Evolutionary conservation across 1,140 invertebrate species (phyloP).

Genomic region (Leptestheria dahalacensis): DNA sequence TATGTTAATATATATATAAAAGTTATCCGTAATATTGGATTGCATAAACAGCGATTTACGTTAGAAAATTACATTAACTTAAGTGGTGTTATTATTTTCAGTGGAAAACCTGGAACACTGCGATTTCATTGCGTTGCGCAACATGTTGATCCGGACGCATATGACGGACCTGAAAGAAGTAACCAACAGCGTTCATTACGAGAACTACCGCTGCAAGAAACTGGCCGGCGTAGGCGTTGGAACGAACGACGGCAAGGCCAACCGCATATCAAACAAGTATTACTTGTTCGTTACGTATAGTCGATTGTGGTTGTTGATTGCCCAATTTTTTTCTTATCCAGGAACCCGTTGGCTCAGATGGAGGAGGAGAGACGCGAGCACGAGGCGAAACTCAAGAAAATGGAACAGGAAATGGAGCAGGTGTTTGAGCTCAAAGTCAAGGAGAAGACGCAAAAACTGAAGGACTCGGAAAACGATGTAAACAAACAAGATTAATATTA

Average conservation of each 20-base stretch:
- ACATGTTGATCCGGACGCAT: slow-evolving; percentile 90
- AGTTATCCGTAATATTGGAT: too few species aligned
- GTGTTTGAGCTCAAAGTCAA: slow-evolving; percentile 81
- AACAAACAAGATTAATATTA: slow-evolving; percentile 25
- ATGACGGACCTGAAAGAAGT: slow-evolving; percentile 88
- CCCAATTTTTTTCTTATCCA: slow-evolving; percentile 24
- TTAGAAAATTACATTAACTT: too few species aligned
- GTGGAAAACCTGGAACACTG: slow-evolving; percentile 98
- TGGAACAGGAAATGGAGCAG: slow-evolving; percentile 92
- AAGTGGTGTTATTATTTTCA: too few species aligned
- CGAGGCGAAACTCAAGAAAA: slow-evolving; percentile 88
- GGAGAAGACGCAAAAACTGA: slow-evolving; percentile 83
- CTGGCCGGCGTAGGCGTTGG: slow-evolving; percentile 49
- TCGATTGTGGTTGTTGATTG: background rate
- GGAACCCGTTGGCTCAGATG: slow-evolving; percentile 92
- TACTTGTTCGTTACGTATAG: slow-evolving; percentile 25
- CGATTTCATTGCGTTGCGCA: slow-evolving; percentile 94
- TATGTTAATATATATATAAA: too few species aligned
- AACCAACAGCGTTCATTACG: slow-evolving; percentile 88
- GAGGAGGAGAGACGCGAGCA: slow-evolving; percentile 94
- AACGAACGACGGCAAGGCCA: slow-evolving; percentile 59
- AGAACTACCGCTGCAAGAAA: slow-evolving; percentile 86
- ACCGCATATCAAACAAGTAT: slow-evolving; percentile 72
- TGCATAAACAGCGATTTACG: too few species aligned
- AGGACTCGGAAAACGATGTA: slow-evolving; percentile 79